phyloP scores from a whole-genome alignment of 1,140 invertebrate species.

The Pomacea maculata region DNA sequence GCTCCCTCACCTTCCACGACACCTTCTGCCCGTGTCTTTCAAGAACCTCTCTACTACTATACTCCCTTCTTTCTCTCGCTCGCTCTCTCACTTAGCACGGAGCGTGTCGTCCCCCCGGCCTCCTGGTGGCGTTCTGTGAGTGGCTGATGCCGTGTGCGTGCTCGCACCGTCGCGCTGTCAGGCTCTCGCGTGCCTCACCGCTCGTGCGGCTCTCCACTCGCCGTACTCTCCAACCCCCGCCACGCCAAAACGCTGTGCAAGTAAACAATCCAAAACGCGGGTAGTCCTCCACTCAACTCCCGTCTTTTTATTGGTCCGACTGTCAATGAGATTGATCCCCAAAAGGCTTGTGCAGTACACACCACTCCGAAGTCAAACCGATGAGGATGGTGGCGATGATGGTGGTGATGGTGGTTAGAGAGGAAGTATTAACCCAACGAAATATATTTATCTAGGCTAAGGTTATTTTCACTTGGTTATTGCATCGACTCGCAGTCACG shows the following conservation, averaged over 20 bases:
- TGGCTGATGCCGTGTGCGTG: neutral
- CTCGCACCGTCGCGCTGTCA: neutral
- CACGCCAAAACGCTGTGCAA: constrained; percentile 8
- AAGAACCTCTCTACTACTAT: neutral
- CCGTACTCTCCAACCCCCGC: constrained; percentile 7
- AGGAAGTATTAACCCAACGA: too few species aligned
- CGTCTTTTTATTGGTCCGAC: too few species aligned
- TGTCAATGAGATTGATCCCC: too few species aligned
- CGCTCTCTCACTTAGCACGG: neutral
- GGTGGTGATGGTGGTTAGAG: too few species aligned
- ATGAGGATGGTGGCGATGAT: too few species aligned
- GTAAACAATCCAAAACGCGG: too few species aligned
- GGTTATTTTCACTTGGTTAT: too few species aligned
- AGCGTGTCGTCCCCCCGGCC: constrained; percentile 6
- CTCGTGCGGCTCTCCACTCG: neutral
- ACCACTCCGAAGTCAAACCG: too few species aligned
- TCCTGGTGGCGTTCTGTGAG: neutral
- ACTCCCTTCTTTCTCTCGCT: constrained; percentile 13
- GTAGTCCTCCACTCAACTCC: too few species aligned
- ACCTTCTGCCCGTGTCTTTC: constrained; percentile 3
- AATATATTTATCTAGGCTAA: too few species aligned
- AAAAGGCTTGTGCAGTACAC: too few species aligned
- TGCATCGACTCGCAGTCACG: too few species aligned
- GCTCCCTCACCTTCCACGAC: neutral
- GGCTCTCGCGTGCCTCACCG: neutral